Evolutionary conservation across 2,797 vertebrate species (phyloP).

Genomic region (Rousettus madagascariensis): DNA sequence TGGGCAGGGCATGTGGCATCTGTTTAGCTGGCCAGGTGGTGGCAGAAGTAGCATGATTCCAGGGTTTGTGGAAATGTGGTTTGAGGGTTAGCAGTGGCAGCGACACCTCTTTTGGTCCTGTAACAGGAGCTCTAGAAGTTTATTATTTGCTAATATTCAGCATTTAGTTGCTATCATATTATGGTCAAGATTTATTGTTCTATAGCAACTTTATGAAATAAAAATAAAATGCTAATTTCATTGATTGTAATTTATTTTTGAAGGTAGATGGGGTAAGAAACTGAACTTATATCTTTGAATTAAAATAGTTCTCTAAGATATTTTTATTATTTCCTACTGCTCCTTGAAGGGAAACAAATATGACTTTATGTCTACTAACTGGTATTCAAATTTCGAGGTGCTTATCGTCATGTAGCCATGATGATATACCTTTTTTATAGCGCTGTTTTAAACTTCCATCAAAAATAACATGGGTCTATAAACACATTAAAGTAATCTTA

Average conservation of each 20-base stretch:
- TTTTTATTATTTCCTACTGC: not conserved
- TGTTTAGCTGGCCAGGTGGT: too few species aligned
- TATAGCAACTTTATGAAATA: not conserved
- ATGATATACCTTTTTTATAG: conserved; percentile 58
- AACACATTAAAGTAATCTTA: conserved; percentile 61
- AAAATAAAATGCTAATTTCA: not conserved
- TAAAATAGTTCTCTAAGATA: not conserved
- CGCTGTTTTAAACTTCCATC: conserved; percentile 68
- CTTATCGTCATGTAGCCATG: conserved; percentile 52
- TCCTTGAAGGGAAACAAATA: conserved; percentile 62
- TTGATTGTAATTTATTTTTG: conserved; percentile 14
- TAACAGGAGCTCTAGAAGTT: not conserved
- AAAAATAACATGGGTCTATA: conserved; percentile 55
- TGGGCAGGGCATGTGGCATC: not conserved
- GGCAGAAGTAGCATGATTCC: not conserved
- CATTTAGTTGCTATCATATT: not conserved
- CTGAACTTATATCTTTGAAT: not conserved
- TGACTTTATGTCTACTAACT: conserved; percentile 45
- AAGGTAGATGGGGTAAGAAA: not conserved
- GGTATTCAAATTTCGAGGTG: conserved; percentile 62
- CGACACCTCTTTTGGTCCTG: rapidly evolving
- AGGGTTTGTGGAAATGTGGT: too few species aligned
- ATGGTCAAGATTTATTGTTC: not conserved
- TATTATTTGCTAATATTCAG: not conserved
- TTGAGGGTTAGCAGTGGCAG: not conserved